These are phyloP conservation scores for Casuarius casuarius DNA, from an alignment of 2,113 vertebrate genomes.

Conservation along the genomic window DNA sequence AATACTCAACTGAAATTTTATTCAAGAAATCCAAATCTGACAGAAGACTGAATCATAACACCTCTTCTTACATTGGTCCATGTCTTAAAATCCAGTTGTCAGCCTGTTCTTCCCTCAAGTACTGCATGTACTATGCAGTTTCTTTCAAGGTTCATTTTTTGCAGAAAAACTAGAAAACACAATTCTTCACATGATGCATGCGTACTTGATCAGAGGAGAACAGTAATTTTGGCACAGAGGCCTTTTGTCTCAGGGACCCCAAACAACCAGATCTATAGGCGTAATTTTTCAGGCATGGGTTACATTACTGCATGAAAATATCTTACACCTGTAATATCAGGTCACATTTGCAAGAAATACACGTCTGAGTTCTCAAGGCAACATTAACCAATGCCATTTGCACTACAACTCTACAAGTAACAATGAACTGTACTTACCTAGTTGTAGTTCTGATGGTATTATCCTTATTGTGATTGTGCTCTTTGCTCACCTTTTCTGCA, in stretches of 20 bases:
- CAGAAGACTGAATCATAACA: not conserved
- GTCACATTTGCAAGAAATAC: not conserved
- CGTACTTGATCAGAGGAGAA: not conserved
- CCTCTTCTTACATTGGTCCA: not conserved
- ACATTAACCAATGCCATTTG: not conserved
- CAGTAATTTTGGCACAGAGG: not conserved
- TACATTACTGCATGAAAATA: not conserved
- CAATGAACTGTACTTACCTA: slow-evolving; percentile 80
- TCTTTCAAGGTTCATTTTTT: not conserved
- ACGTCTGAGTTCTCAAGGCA: not conserved
- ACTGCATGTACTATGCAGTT: not conserved
- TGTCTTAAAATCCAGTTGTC: not conserved
- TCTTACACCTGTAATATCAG: not conserved
- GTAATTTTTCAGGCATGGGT: not conserved
- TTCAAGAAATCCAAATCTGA: not conserved
- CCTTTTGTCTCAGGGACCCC: not conserved
- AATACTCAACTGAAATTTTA: not conserved
- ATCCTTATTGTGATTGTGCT: slow-evolving; percentile 94
- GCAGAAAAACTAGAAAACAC: not conserved
- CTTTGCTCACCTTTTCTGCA: slow-evolving; percentile 99
- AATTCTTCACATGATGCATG: not conserved
- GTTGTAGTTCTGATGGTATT: slow-evolving; percentile 86
- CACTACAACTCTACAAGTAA: not conserved
- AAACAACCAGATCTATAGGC: not conserved
- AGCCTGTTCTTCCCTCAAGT: not conserved